A percentile compares a stretch with the other conserved stretches of the same genome.
phyloP scores from a whole-genome alignment of 1,140 invertebrate genomes.

The Bombus waltoni region DNA sequence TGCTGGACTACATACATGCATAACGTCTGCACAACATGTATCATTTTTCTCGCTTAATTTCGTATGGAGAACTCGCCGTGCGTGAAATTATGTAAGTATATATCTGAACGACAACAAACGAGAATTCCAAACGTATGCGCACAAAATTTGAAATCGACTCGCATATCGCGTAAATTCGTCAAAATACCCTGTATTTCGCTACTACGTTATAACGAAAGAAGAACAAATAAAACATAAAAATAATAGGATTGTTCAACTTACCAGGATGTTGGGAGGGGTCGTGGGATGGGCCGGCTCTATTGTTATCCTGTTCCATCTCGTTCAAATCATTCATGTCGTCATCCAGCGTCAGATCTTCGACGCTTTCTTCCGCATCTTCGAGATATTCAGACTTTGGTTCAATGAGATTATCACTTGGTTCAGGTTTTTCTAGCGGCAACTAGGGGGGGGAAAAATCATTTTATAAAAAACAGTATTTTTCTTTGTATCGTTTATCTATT shows the following conservation, averaged over 20 bases:
- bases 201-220: conserved; percentile 26
- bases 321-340: conserved; percentile 87
- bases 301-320: conserved; percentile 85
- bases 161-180: conserved; percentile 14
- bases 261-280: conserved; percentile 83
- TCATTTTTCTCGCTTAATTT: conserved; percentile 43
- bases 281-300: conserved; percentile 82
- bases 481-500: too few species aligned
- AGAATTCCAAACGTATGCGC: background rate
- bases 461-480: background rate
- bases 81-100: background rate
- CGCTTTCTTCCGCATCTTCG: conserved; percentile 89
- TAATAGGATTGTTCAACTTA: conserved; percentile 69
- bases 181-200: conserved; percentile 63
- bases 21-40: conserved; percentile 5
- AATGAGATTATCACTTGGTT: conserved; percentile 83
- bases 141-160: conserved; percentile 22
- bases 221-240: conserved; percentile 30
- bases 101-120: background rate
- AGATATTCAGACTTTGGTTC: conserved; percentile 90
- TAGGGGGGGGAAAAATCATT: conserved; percentile 40
- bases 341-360: conserved; percentile 92
- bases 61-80: background rate
- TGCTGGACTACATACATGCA: conserved; percentile 12
- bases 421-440: conserved; percentile 81